Evolutionary conservation across 2,113 vertebrate species (phyloP).

Genomic region (Egretta garzetta): DNA sequence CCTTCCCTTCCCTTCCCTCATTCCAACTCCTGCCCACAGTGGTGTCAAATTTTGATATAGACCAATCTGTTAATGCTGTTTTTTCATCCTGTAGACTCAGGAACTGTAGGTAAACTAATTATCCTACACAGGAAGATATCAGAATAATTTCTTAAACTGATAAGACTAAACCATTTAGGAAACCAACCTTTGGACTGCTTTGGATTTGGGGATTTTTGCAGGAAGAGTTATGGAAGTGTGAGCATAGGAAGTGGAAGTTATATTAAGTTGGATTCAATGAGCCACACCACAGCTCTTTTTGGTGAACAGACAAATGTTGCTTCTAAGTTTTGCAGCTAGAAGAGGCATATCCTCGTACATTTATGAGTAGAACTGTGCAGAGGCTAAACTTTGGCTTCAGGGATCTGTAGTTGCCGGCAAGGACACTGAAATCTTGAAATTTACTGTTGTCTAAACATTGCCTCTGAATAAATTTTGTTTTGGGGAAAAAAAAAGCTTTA

Average conservation of each 20-base stretch:
- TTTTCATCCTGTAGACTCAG: background rate
- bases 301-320: background rate
- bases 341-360: background rate
- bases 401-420: background rate
- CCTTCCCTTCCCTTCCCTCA: too few species aligned
- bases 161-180: background rate
- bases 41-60: background rate
- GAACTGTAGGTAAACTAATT: background rate
- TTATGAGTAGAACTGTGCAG: background rate
- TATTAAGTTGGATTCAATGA: background rate
- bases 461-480: background rate
- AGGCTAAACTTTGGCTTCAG: background rate
- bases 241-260: background rate
- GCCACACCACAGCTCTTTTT: background rate
- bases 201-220: background rate
- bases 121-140: too few species aligned
- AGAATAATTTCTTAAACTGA: background rate
- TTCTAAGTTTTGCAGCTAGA: background rate
- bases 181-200: background rate
- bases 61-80: background rate
- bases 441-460: background rate
- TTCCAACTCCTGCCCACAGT: background rate
- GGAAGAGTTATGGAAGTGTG: background rate
- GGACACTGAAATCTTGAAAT: background rate
- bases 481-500: fast-evolving